Evolutionary conservation across 2,888 invertebrate genomes (phyloP), one percentile per base, ranked within the genome.

Genomic region (Synanthedon vespiformis): DNA sequence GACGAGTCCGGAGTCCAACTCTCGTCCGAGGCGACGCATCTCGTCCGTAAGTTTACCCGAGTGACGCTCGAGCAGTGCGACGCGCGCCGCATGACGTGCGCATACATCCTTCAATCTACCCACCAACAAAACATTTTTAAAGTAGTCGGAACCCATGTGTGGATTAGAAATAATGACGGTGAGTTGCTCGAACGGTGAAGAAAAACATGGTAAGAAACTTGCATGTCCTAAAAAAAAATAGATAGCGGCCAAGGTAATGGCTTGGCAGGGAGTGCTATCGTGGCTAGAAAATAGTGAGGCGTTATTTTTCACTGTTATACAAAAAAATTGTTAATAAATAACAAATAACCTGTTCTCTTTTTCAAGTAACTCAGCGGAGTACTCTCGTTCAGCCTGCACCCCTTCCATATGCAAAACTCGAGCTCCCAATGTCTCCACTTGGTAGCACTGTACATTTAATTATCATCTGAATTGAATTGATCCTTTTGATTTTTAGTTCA

Each of bases 321-420:
- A 13, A 44, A 44, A 16, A 41, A 34, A 10, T 44, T n/a, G 2
- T n/a, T 4, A 4, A 1, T 12, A 13, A 4, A 3, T 48, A 48
- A 10, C 2, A 16, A 18, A 27, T 55, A 56, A 81, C 85, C 84
- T 78, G 52, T 77, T 71, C 58, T 86, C 87, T 49, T 69, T 70
- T n/a, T 72, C 77, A 0, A 76, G 65, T 1, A 83, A 62, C 51
- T 72, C 80, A 0, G 77, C 80, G 4, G 77, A 77, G 51, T 64
- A 72, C 53, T 79, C 82, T 0, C 80, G 70, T 56, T 86, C 84
- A 2, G 79, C 73, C 54, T 76, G 72, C 2, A 67, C 70, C 0
- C 86, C 87, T 51, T 87, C 87, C 85, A 87, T 84, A 53, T 80
- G 80, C 22, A 74, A 59, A 8, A 83, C 80, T 27, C 77, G 77